phyloP scores from a whole-genome alignment of 2,888 invertebrate genomes.

The Baccha elongata region DNA sequence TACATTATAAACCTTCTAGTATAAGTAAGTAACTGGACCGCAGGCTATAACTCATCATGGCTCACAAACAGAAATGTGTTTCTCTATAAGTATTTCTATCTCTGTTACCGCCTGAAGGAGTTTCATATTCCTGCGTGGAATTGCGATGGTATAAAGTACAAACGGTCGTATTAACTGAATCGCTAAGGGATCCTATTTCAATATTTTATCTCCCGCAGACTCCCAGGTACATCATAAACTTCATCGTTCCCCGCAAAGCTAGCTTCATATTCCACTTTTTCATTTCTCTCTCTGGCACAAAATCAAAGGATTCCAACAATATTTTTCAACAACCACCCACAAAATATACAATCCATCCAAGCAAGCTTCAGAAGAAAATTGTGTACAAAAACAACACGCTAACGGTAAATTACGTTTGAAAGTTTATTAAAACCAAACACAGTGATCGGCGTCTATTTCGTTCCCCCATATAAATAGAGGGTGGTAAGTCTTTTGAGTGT shows the following conservation, averaged over 20 bases:
- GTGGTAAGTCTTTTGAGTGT: slow-evolving; percentile 11
- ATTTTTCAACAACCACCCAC: slow-evolving; percentile 35
- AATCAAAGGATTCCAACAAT: slow-evolving; percentile 68
- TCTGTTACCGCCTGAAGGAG: slow-evolving; percentile 25
- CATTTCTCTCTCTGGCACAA: not conserved
- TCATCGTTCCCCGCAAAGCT: slow-evolving; percentile 49
- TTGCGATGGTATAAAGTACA: not conserved
- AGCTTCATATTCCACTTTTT: slow-evolving; percentile 17
- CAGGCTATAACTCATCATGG: slow-evolving; percentile 55
- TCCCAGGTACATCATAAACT: slow-evolving; percentile 68
- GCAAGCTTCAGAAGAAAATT: slow-evolving; percentile 7
- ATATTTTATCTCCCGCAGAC: slow-evolving; percentile 68
- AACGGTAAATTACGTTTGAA: slow-evolving; percentile 63
- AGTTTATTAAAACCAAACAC: slow-evolving; percentile 73
- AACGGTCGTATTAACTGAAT: slow-evolving; percentile 48
- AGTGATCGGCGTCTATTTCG: slow-evolving; percentile 55
- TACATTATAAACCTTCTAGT: slow-evolving; percentile 57
- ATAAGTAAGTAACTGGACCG: slow-evolving; percentile 65
- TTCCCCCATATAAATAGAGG: slow-evolving; percentile 1
- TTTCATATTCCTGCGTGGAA: slow-evolving; percentile 30
- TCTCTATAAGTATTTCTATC: slow-evolving; percentile 15
- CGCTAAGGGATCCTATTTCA: slow-evolving; percentile 69
- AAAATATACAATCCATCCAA: not conserved
- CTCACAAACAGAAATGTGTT: slow-evolving; percentile 47
- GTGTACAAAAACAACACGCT: slow-evolving; percentile 34